Base-by-base conservation (phyloP, 1,140 invertebrate genomes). In the Eriocheir sinensis region DNA sequence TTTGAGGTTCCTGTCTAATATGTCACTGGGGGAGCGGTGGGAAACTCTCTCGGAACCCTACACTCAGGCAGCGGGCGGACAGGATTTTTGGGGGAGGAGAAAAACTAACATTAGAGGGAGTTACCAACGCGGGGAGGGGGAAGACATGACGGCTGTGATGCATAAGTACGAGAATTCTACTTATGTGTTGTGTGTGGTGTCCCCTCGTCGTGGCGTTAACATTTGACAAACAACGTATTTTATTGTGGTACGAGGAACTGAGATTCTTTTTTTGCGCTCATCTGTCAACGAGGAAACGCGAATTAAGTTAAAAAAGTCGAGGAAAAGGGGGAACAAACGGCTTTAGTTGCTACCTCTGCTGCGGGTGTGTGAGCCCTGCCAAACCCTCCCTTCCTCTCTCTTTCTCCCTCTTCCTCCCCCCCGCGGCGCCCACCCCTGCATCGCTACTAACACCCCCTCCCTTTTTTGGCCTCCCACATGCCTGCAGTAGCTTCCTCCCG, bases 41-140 rank as follows among this genome's bases (percentile, higher is more conserved):
- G 60, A n/a, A 60, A n/a, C 60, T n/a, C 60, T n/a, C 60, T 72
- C 60, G 60, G 60, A 72, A 72, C 60, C 60, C 21, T 72, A 72
- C 60, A 72, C 60, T 72, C 21, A 6, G 60, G 60, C 2, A 72
- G 60, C 12, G n/a, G 60, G 8, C 6, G 60, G 60, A 72, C 60
- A 21, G 60, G 60, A 72, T 72, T 72, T 72, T 72, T 21, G 60
- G 21, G 60, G 27, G 60, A 72, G 60, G 60, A 72, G 60, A 72
- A 72, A 72, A 72, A 72, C 60, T 72, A 72, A 72, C 60, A 72
- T 72, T 72, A 72, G 60, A n/a, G 60, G 60, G 60, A 72, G 60
- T 72, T 72, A 72, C 60, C 60, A 72, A 72, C 60, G 60, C 60
- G 60, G 60, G 60, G 60, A 72, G 27, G 60, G n/a, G 27, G 60